phyloP scores from a whole-genome alignment of 2,888 invertebrate genomes.

The Drosophila setosimentum region DNA sequence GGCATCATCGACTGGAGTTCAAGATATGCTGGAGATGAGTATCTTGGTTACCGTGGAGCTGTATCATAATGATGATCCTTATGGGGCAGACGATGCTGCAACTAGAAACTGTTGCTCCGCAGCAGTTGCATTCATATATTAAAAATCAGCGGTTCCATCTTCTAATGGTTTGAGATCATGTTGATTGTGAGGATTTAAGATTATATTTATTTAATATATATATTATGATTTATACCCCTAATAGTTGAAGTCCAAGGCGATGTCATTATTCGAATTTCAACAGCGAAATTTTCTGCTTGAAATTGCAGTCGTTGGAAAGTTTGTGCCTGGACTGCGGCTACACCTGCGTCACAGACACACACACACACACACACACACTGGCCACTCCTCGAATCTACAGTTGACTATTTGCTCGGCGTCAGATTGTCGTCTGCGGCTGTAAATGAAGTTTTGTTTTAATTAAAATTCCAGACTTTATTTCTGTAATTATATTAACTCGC shows the following conservation, averaged over 20 bases:
- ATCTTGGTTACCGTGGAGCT: neutral
- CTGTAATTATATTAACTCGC: conserved; percentile 83
- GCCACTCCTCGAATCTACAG: neutral
- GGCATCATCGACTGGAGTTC: neutral
- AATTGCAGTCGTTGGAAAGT: conserved; percentile 34
- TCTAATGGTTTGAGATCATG: neutral
- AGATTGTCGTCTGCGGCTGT: conserved; percentile 74
- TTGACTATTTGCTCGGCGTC: conserved; percentile 45
- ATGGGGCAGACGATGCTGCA: neutral
- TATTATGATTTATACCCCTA: neutral
- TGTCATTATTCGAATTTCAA: conserved; percentile 49
- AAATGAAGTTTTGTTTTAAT: conserved; percentile 82
- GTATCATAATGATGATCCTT: neutral
- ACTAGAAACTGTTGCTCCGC: neutral
- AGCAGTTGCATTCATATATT: neutral
- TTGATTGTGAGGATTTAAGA: neutral
- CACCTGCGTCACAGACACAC: conserved; percentile 20
- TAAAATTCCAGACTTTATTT: conserved; percentile 83
- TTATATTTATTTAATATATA: neutral
- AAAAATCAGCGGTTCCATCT: no score
- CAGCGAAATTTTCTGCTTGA: conserved; percentile 56
- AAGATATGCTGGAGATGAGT: neutral
- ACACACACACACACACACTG: neutral
- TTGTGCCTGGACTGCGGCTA: conserved; percentile 56
- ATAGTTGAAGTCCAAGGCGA: neutral